phyloP scores from a whole-genome alignment of 2,888 invertebrate genomes.

The Cosmia trapezina region DNA sequence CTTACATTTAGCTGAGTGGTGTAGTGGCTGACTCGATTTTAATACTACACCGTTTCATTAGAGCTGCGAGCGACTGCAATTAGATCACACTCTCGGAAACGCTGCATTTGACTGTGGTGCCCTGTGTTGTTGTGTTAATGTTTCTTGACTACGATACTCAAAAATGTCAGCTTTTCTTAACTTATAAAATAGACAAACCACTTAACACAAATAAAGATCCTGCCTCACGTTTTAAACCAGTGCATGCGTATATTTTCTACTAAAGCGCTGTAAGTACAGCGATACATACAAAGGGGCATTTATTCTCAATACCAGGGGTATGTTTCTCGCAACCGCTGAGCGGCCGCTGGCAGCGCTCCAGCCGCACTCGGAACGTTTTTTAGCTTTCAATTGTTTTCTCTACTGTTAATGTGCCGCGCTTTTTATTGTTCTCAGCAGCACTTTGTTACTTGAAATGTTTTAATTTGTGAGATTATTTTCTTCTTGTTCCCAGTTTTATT shows the following conservation, averaged over 20 bases:
- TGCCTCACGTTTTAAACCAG: conserved; percentile 27
- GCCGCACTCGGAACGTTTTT: conserved; percentile 60
- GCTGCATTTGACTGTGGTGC: conserved; percentile 15
- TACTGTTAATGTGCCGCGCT: conserved; percentile 56
- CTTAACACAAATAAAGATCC: conserved; percentile 20
- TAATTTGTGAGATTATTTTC: conserved; percentile 53
- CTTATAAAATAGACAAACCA: not conserved
- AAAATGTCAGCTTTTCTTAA: not conserved
- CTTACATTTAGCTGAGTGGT: conserved; percentile 64
- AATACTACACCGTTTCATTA: conserved; percentile 70
- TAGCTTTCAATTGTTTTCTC: conserved; percentile 64
- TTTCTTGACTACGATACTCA: not conserved
- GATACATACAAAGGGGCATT: conserved; percentile 51
- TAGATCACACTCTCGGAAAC: conserved; percentile 48
- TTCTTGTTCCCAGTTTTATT: conserved; percentile 32
- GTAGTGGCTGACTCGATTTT: conserved; percentile 70
- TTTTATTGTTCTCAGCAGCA: conserved; percentile 55
- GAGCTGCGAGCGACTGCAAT: conserved; percentile 58
- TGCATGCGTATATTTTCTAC: conserved; percentile 34
- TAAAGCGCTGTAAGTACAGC: conserved; percentile 33
- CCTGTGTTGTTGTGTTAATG: no score
- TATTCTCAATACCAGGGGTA: conserved; percentile 55
- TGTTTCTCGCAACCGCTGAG: conserved; percentile 55
- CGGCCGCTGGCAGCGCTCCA: conserved; percentile 59
- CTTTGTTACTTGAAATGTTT: conserved; percentile 61